Percentiles rank a stretch among this genome's conserved stretches.
Conservation (phyloP, 2,797 vertebrate species). For the Hydrolagus colliei region DNA sequence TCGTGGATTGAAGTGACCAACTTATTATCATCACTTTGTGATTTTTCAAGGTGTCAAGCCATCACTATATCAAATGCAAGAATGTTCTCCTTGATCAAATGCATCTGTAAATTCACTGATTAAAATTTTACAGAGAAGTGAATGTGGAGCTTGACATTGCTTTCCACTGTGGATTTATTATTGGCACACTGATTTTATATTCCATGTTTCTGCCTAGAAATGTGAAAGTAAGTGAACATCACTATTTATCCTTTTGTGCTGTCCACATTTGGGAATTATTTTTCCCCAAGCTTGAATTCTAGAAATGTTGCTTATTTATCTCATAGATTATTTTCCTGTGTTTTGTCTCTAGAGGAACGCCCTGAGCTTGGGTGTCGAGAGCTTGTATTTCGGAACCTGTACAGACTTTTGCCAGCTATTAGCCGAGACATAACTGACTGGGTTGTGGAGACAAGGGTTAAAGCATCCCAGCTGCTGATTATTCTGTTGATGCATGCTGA, state of each 20-base stretch:
- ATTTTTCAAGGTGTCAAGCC: no score
- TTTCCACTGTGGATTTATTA: neutral
- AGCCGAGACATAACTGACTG: slow-evolving; percentile 76
- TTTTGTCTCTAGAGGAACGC: slow-evolving; percentile 59
- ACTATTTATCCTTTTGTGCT: neutral
- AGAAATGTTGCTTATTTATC: neutral
- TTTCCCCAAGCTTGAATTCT: neutral
- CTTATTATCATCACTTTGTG: no score
- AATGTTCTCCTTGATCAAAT: no score
- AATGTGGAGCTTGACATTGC: no score
- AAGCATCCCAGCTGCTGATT: slow-evolving; percentile 71
- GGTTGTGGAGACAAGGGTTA: slow-evolving; percentile 74
- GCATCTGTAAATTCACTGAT: neutral
- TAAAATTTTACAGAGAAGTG: neutral
- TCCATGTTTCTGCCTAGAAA: neutral
- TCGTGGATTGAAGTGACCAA: no score
- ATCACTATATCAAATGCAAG: no score
- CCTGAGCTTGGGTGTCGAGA: slow-evolving; percentile 85
- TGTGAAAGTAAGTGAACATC: neutral
- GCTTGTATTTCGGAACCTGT: slow-evolving; percentile 80
- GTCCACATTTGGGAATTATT: neutral
- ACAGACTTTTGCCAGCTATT: slow-evolving; percentile 75
- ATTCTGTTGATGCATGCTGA: slow-evolving; percentile 77
- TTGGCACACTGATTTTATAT: neutral
- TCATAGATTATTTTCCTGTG: neutral